Percentiles rank a stretch among this genome's conserved stretches.
Conservation (phyloP, 1,140 invertebrate genomes). For the Coelopa frigida region DNA sequence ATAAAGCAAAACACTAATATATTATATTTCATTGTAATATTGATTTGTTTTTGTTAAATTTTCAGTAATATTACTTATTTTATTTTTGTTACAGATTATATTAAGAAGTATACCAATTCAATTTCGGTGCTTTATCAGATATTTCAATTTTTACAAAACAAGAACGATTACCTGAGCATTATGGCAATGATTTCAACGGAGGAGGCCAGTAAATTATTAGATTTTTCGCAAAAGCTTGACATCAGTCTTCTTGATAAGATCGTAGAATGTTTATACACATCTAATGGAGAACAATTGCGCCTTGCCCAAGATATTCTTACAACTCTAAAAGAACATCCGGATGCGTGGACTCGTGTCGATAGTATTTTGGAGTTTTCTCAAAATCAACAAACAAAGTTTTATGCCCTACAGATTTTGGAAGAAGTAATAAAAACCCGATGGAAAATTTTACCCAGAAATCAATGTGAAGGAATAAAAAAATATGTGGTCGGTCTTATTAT, state of each 20-base stretch:
- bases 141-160: no score
- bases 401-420: conserved; percentile 98
- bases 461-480: conserved; percentile 98
- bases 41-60: no score
- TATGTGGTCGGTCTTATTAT: conserved; percentile 98
- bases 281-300: conserved; percentile 86
- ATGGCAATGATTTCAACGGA: conserved; percentile 58
- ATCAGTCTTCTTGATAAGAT: conserved; percentile 92
- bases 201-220: conserved; percentile 82
- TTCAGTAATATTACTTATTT: no score
- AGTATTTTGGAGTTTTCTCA: conserved; percentile 93
- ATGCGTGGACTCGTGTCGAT: conserved; percentile 98
- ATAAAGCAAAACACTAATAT: no score
- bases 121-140: no score
- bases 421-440: conserved; percentile 98
- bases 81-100: no score
- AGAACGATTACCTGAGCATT: no score
- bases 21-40: no score
- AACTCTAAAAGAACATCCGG: conserved; percentile 93
- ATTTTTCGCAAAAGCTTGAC: conserved; percentile 95
- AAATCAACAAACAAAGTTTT: conserved; percentile 99
- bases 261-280: conserved; percentile 89
- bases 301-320: conserved; percentile 93
- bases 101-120: no score
- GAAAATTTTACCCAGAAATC: conserved; percentile 96